phyloP scores from a whole-genome alignment of 2,888 invertebrate genomes.

The Masnerella sp. region DNA sequence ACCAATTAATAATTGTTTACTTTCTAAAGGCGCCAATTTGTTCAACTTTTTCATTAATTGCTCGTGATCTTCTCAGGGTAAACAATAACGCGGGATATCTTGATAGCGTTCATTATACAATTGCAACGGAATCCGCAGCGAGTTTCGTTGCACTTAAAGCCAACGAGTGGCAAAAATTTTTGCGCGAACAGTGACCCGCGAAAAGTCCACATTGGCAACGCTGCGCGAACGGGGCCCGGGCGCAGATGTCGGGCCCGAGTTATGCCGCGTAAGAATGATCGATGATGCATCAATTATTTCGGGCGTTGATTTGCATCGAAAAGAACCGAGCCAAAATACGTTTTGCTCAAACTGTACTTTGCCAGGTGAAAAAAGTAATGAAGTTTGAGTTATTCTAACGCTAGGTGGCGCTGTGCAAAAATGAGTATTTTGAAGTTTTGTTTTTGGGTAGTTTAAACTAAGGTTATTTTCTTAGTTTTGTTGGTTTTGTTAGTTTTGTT shows the following conservation, averaged over 20 bases:
- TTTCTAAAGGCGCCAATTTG: too few species aligned
- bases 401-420: too few species aligned
- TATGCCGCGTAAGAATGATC: constrained; percentile 43
- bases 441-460: too few species aligned
- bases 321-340: constrained; percentile 18
- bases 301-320: constrained; percentile 53
- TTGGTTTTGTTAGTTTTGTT: too few species aligned
- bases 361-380: not conserved
- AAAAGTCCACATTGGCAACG: constrained; percentile 47
- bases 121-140: constrained; percentile 40
- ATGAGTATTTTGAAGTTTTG: too few species aligned
- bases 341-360: too few species aligned
- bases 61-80: not conserved
- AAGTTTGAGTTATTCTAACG: constrained; percentile 12
- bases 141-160: constrained; percentile 48
- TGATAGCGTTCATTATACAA: constrained; percentile 39
- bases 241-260: constrained; percentile 45
- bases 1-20: too few species aligned
- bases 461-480: too few species aligned
- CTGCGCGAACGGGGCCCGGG: constrained; percentile 24
- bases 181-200: constrained; percentile 53
- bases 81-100: constrained; percentile 10
- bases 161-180: constrained; percentile 45
- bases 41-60: too few species aligned
- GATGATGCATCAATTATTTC: constrained; percentile 54